phyloP scores from a whole-genome alignment of 35 echinoderm and acorn worm species.

The Strongylocentrotus purpuratus region DNA sequence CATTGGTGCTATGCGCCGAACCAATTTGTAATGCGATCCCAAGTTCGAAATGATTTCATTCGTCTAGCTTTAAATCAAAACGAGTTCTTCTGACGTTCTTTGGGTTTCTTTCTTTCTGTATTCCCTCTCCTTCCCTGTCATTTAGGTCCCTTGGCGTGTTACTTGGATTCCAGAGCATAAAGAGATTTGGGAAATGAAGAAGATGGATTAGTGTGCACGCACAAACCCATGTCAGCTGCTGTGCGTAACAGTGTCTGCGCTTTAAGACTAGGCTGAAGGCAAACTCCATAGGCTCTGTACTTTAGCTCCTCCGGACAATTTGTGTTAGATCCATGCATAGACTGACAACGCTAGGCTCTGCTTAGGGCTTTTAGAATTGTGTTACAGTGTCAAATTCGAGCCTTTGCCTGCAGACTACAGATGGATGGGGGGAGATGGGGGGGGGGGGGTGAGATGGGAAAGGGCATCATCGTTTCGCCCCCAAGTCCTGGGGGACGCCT shows the following conservation, averaged over 20 bases:
- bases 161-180: conserved; percentile 1
- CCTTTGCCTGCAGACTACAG: too few relatives aligned
- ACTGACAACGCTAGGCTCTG: too few relatives aligned
- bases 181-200: not conserved
- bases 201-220: not conserved
- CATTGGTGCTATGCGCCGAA: conserved; percentile 18
- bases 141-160: not conserved
- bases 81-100: not conserved
- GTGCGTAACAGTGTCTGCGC: too few relatives aligned
- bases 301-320: too few relatives aligned
- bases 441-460: not conserved
- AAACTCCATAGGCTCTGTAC: too few relatives aligned
- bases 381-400: too few relatives aligned
- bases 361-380: too few relatives aligned
- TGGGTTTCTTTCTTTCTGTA: not conserved
- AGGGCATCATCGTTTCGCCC: conserved; percentile 4
- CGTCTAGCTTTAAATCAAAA: conserved; percentile 42
- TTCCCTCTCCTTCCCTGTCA: not conserved
- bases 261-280: too few relatives aligned
- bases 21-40: conserved; percentile 52
- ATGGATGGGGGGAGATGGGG: not conserved
- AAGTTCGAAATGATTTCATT: conserved; percentile 48
- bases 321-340: too few relatives aligned
- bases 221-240: too few relatives aligned
- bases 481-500: not conserved